Base-by-base conservation (phyloP, 2,113 vertebrate species). In the Crotalus tigris region DNA sequence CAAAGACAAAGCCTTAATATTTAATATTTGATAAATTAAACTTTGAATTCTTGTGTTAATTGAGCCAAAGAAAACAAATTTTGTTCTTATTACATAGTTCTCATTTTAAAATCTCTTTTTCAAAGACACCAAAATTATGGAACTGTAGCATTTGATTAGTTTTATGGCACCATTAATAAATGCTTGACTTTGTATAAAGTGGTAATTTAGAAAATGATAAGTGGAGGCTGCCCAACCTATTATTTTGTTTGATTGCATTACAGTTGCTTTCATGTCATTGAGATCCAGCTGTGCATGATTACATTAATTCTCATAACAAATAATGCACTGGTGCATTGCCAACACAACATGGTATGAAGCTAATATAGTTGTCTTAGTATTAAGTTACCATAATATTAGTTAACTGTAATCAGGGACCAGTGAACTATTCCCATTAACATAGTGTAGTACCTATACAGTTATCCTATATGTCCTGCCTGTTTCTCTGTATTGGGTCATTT, bases 201-300 rank as follows among this genome's bases (percentile, higher is more conserved):
- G 4, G 93, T 92, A 91, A 96, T 97, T 97, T 97, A 94, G 90
- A 46, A 93, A 96, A 95, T 92, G 93, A 33, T 95, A 97, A 97
- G 95, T 96, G 95, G 95, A 97, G 92, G 92, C 91, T 96, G 91
- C 93, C 94, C 95, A 93, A 94, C 96, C 92, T 92, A 92, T 94
- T 95, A 96, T 96, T 97, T 97, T 96, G 87, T 93, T 94, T 97
- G 95, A 97, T 97, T 97, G 95, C 94, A 91, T 94, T 85, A 46
- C 96, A 97, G 96, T 96, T 97, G 95, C 95, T 95, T 97, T 96
- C 95, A 97, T 96, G 93, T 94, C 93, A 95, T 58, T 95, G 94
- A 95, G 95, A 94, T 96, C 97, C 97, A 97, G 95, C 97, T 97
- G 97, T 96, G 96, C 87, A 90, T 96, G 96, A 97, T 97, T 95